Evolutionary conservation across 2,113 vertebrate species (phyloP).

Genomic region (Cochlearius cochlearius): DNA sequence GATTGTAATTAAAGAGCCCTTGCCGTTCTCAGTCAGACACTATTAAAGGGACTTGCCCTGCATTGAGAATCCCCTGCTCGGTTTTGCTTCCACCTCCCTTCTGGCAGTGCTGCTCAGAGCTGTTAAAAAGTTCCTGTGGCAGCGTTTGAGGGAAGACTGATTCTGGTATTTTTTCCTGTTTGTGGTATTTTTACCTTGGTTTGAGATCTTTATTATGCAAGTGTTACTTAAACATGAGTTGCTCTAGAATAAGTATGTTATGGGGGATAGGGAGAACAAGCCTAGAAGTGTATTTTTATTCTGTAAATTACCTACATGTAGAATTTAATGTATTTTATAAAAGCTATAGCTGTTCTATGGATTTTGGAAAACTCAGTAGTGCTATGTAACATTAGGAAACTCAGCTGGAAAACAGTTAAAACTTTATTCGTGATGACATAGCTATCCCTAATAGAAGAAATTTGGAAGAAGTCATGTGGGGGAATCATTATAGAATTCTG

Average conservation of each 20-base stretch:
- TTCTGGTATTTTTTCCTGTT: background rate
- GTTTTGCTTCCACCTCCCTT: background rate
- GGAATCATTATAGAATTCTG: background rate
- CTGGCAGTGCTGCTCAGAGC: background rate
- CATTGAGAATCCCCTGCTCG: background rate
- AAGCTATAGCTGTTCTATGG: background rate
- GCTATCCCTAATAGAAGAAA: background rate
- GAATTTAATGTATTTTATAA: background rate
- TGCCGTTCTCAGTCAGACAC: background rate
- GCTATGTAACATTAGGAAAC: background rate
- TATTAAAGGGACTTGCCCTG: background rate
- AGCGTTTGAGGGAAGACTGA: background rate
- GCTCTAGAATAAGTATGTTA: background rate
- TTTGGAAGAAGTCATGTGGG: background rate
- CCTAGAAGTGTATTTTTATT: background rate
- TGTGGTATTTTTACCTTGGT: background rate
- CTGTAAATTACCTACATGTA: background rate
- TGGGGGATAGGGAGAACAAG: background rate
- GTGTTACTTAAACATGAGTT: background rate
- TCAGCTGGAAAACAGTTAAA: background rate
- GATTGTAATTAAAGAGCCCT: background rate
- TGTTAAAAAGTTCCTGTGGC: background rate
- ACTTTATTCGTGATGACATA: background rate
- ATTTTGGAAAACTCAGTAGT: background rate
- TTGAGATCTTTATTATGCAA: background rate